Base-by-base conservation (phyloP, 2,113 vertebrate genomes). In the Gavia stellata region DNA sequence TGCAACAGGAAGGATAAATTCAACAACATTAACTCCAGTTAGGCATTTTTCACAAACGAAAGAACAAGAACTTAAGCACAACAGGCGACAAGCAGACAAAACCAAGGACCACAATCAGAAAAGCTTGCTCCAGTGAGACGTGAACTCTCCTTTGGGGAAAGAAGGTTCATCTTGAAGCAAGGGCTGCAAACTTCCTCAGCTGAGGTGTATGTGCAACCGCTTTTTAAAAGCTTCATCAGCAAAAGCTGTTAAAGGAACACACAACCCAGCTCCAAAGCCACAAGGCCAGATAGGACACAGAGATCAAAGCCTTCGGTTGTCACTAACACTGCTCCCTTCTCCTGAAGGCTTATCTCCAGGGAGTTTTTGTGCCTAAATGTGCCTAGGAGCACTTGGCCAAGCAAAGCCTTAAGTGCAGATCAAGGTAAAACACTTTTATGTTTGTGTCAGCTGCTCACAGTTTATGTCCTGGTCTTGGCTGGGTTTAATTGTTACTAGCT, bases 1-100 rank as follows among this genome's bases (percentile, higher is more conserved):
- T 92, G 89, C 61, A 96, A 88, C 34, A 93, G 59, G 7, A 21
- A 91, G 52, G 81, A 93, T 77, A 87, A 95, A 63, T 82, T 96
- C 78, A 97, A 94, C 73, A 94, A 91, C 53, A 82, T 68, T 88
- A 34, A 81, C 52, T 96, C 68, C 77, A 67, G 23, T 71, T 68
- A 91, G 53, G 88, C 50, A 65, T 88, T 95, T 96, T 86, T 74
- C 79, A 96, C 82, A 53, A 71, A 81, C 7, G 1, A 49, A 66
- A 44, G 38, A 86, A 89, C 23, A n/a, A 89, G 63, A 78, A 34
- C 61, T 40, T 92, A 75, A 1, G 13, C 79, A 86, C n/a, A 85
- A 92, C 34, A 80, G 80, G 34, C 14, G 2, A 79, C 1, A 17
- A 86, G 68, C 77, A 81, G 61, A 94, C 44, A 77, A 91, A 85